A percentile compares a stretch with the other conserved stretches of the same genome.
phyloP scores from a whole-genome alignment of 35 echinoderm and acorn worm genomes.

The Stichopus chloronotus region DNA sequence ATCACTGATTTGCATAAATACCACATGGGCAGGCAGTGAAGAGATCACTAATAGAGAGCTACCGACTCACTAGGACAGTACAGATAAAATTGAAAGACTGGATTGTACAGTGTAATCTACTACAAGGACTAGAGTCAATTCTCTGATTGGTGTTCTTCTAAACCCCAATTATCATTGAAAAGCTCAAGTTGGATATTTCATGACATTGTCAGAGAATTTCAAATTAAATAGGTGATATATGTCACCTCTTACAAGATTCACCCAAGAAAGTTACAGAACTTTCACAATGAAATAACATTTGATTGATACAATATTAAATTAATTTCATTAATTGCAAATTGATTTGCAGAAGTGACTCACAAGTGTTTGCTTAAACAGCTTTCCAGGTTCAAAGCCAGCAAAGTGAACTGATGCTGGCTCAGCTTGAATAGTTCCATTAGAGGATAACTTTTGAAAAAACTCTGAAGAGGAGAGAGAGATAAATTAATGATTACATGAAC shows the following conservation, averaged over 20 bases:
- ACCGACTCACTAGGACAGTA: too few relatives aligned
- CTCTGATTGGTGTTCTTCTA: too few relatives aligned
- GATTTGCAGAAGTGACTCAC: conserved; percentile 57
- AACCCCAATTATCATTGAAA: too few relatives aligned
- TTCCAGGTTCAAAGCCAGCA: conserved; percentile 92
- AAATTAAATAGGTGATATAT: neutral
- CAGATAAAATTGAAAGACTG: too few relatives aligned
- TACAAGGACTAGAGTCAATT: too few relatives aligned
- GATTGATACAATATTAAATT: neutral
- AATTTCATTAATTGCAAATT: neutral
- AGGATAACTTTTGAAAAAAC: conserved; percentile 81
- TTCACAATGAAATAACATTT: neutral
- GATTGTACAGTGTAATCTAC: too few relatives aligned
- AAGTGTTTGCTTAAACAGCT: conserved; percentile 79
- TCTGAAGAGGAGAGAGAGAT: conserved; percentile 56
- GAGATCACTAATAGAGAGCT: too few relatives aligned
- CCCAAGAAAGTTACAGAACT: neutral
- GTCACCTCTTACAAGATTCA: neutral
- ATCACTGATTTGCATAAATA: too few relatives aligned
- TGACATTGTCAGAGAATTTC: too few relatives aligned
- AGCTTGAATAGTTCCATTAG: conserved; percentile 80
- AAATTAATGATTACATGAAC: neutral
- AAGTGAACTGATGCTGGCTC: conserved; percentile 86
- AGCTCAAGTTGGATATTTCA: too few relatives aligned
- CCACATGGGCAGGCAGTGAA: too few relatives aligned